These are phyloP conservation scores for Lophochroa leadbeateri DNA, from an alignment of 2,113 vertebrate genomes.

Conservation along the genomic window DNA sequence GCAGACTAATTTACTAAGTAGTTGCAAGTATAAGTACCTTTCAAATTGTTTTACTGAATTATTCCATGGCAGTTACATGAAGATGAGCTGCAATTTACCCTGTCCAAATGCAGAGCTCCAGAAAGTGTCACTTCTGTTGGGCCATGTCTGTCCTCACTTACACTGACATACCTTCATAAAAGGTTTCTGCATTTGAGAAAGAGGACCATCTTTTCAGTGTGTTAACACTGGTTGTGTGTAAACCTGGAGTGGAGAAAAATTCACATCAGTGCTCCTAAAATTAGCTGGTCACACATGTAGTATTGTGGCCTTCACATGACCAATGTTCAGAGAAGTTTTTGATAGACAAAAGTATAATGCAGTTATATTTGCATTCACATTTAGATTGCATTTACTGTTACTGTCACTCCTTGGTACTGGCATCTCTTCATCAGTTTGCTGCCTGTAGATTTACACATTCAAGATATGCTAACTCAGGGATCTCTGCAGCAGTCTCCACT, in stretches of 20 bases:
- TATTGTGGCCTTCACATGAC: accelerated
- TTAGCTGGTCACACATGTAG: neutral
- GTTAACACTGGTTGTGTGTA: neutral
- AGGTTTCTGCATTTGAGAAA: neutral
- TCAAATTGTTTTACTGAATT: neutral
- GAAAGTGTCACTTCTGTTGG: neutral
- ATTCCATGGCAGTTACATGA: neutral
- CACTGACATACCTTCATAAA: neutral
- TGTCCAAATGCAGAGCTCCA: neutral
- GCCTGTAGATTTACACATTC: neutral
- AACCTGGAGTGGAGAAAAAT: neutral
- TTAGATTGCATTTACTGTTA: neutral
- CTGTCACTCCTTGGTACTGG: neutral
- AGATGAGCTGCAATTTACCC: neutral
- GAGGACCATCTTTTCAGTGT: neutral
- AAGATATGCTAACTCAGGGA: neutral
- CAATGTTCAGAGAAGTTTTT: neutral
- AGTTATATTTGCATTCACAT: neutral
- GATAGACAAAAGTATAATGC: neutral
- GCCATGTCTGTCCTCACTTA: neutral
- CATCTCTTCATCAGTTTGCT: neutral
- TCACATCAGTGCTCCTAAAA: accelerated
- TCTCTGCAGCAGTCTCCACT: neutral
- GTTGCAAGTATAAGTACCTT: neutral
- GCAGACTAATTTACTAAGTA: neutral